Conservation (phyloP, 2,113 vertebrate genomes). For the human region DNA sequence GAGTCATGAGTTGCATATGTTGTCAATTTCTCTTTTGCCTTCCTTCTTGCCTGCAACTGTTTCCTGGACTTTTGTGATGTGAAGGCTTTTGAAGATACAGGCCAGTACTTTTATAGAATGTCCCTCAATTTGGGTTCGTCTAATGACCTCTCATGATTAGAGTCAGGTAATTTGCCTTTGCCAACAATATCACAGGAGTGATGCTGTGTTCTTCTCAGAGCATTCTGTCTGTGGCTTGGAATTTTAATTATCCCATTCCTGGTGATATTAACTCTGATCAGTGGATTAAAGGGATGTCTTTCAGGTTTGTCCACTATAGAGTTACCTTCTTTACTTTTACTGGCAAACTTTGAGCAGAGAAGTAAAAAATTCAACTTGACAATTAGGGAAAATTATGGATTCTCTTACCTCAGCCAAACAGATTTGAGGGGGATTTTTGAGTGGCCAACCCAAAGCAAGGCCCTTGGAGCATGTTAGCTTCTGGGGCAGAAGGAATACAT, state of each 20-base stretch:
- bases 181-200: neutral
- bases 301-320: neutral
- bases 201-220: neutral
- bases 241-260: neutral
- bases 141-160: too few species aligned
- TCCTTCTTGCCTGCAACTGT: neutral
- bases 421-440: neutral
- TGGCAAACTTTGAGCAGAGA: neutral
- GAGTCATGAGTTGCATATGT: fast-evolving
- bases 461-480: neutral
- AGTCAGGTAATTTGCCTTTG: neutral
- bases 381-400: neutral
- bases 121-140: neutral
- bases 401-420: neutral
- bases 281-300: neutral
- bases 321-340: neutral
- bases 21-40: neutral
- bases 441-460: neutral
- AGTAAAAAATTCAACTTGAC: neutral
- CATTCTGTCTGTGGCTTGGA: neutral
- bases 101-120: neutral
- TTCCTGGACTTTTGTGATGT: neutral
- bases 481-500: neutral
- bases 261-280: neutral
- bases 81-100: neutral